Evolutionary conservation across 1,140 invertebrate species (phyloP).

Genomic region (Bombus balteatus): DNA sequence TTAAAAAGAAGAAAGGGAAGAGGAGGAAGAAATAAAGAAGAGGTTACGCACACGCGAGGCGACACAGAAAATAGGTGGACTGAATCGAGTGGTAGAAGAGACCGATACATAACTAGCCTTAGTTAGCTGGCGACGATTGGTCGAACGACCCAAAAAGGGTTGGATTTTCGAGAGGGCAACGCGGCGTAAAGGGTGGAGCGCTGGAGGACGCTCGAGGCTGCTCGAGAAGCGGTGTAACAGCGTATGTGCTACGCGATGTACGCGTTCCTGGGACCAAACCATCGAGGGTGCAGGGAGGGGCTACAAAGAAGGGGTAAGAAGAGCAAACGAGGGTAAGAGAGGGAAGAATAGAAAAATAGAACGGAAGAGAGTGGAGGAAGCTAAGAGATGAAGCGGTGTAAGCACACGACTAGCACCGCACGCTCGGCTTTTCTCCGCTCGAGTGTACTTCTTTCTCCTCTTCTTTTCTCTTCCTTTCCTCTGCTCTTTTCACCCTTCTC

Average conservation of each 20-base stretch:
- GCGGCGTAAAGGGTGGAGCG: slow-evolving; percentile 76
- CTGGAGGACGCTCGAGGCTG: slow-evolving; percentile 72
- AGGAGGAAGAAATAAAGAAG: slow-evolving; percentile 5
- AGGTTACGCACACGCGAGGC: neutral
- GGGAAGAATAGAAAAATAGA: neutral
- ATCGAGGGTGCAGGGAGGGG: neutral
- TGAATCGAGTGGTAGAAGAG: neutral
- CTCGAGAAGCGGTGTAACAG: slow-evolving; percentile 49
- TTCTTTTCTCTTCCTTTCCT: neutral
- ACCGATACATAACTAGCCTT: slow-evolving; percentile 13
- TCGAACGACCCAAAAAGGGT: slow-evolving; percentile 70
- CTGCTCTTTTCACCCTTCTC: neutral
- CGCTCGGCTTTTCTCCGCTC: slow-evolving; percentile 71
- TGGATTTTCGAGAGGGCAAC: slow-evolving; percentile 77
- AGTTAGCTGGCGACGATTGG: slow-evolving; percentile 70
- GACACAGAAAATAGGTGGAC: slow-evolving; percentile 37
- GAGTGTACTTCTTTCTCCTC: slow-evolving; percentile 69
- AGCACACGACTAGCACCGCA: slow-evolving; percentile 60
- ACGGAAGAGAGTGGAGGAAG: neutral
- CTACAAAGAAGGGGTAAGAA: slow-evolving; percentile 16
- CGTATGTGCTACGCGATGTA: slow-evolving; percentile 48
- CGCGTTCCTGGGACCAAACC: slow-evolving; percentile 4
- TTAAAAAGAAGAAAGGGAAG: neutral
- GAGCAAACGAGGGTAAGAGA: slow-evolving; percentile 8
- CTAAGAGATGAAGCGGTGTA: slow-evolving; percentile 46